Conservation (phyloP, 2,113 vertebrate species). For the Stegostoma tigrinum region DNA sequence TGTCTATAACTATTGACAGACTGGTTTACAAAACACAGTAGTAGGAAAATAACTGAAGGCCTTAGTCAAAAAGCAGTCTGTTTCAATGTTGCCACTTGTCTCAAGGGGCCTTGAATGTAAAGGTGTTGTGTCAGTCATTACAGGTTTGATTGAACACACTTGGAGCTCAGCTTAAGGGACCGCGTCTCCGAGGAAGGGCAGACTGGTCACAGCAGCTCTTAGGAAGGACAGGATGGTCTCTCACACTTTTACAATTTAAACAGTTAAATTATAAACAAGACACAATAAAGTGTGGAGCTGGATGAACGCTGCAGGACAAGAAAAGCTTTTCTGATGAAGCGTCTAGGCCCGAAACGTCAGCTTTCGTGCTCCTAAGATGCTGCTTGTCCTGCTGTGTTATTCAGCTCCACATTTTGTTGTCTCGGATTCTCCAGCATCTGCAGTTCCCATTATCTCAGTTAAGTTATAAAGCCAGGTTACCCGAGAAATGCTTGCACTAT, state of each 20-base stretch:
- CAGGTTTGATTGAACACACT: background rate
- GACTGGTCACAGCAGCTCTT: background rate
- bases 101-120: background rate
- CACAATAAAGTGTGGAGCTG: too few relatives aligned
- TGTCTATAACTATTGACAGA: background rate
- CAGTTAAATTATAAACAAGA: background rate
- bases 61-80: background rate
- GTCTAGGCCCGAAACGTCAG: too few relatives aligned
- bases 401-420: too few relatives aligned
- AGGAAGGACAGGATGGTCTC: background rate
- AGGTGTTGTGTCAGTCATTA: background rate
- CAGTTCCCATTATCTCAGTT: too few relatives aligned
- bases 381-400: too few relatives aligned
- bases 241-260: background rate
- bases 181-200: background rate
- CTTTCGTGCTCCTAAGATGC: too few relatives aligned
- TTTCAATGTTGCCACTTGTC: conserved; percentile 48
- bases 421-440: too few relatives aligned
- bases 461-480: background rate
- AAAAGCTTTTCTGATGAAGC: too few relatives aligned
- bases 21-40: background rate
- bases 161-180: background rate
- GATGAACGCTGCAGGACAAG: too few relatives aligned
- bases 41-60: background rate
- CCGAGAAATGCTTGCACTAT: background rate